Percentiles rank a stretch among this genome's conserved stretches.
These are phyloP conservation scores for Tuta absoluta DNA, from an alignment of 2,888 invertebrate genomes.

Conservation along the genomic window DNA sequence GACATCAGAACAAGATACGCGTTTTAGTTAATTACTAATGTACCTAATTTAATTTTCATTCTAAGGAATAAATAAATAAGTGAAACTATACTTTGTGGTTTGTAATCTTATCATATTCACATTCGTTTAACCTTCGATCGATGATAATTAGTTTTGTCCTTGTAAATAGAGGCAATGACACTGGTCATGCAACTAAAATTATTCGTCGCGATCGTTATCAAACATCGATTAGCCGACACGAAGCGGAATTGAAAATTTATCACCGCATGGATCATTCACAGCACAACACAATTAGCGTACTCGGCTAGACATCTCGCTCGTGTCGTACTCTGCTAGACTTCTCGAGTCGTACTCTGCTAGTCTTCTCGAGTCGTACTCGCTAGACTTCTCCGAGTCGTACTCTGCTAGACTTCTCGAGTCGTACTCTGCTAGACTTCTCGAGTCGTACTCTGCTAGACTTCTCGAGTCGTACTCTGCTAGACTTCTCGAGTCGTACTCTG, in stretches of 20 bases:
- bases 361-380: background rate
- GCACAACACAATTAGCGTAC: background rate
- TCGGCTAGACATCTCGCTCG: background rate
- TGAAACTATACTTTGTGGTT: conserved; percentile 1
- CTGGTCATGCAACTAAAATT: conserved; percentile 1
- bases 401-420: too few species aligned
- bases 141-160: conserved; percentile 10
- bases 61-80: conserved; percentile 34
- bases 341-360: background rate
- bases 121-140: background rate
- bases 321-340: background rate
- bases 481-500: background rate
- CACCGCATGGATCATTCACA: too few species aligned
- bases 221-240: background rate
- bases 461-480: background rate
- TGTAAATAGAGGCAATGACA: background rate
- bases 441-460: background rate
- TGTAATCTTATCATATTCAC: background rate
- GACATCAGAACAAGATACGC: conserved; percentile 99
- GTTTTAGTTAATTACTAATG: conserved; percentile 84
- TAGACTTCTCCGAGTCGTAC: background rate
- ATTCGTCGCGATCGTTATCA: background rate
- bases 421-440: background rate
- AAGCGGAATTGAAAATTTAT: background rate
- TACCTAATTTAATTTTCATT: conserved; percentile 32